Conservation (phyloP, 2,797 vertebrate species). For the Hozukius guyotensis region DNA sequence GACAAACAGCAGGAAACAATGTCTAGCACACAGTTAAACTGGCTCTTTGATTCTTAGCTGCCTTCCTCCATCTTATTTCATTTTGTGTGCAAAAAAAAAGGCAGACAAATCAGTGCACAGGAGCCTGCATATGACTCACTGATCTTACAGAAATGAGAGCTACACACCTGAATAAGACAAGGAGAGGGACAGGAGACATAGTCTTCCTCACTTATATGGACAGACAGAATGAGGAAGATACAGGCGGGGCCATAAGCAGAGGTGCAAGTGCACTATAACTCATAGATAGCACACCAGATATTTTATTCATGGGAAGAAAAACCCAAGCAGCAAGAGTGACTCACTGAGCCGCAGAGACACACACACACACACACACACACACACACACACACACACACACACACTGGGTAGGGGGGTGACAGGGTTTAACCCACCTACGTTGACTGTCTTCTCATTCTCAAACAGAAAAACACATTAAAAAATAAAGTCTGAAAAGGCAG, state of each 20-base stretch:
- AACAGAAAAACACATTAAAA: constrained; percentile 52
- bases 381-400: constrained; percentile 37
- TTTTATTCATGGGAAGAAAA: constrained; percentile 80
- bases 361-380: constrained; percentile 35
- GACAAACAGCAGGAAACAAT: constrained; percentile 30
- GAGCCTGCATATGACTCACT: constrained; percentile 21
- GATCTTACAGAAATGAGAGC: constrained; percentile 8
- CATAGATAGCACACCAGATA: constrained; percentile 72
- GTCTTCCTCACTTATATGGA: not conserved
- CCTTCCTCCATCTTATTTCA: constrained; percentile 16
- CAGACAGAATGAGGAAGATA: constrained; percentile 17
- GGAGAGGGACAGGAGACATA: not conserved
- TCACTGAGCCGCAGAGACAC: constrained; percentile 64
- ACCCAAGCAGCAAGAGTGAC: constrained; percentile 67
- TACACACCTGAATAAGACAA: constrained; percentile 20
- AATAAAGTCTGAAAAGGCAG: constrained; percentile 44
- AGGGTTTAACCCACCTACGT: constrained; percentile 62
- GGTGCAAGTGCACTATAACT: constrained; percentile 57
- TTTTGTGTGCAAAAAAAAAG: not conserved
- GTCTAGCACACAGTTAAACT: constrained; percentile 17
- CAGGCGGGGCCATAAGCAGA: constrained; percentile 31
- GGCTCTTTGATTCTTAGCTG: constrained; percentile 34
- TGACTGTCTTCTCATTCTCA: constrained; percentile 45
- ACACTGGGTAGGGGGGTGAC: constrained; percentile 41
- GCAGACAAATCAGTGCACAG: constrained; percentile 38